A percentile compares a stretch with the other conserved stretches of the same genome.
Evolutionary conservation across 2,797 vertebrate genomes (phyloP).

Genomic region (Calcarius lapponicus): DNA sequence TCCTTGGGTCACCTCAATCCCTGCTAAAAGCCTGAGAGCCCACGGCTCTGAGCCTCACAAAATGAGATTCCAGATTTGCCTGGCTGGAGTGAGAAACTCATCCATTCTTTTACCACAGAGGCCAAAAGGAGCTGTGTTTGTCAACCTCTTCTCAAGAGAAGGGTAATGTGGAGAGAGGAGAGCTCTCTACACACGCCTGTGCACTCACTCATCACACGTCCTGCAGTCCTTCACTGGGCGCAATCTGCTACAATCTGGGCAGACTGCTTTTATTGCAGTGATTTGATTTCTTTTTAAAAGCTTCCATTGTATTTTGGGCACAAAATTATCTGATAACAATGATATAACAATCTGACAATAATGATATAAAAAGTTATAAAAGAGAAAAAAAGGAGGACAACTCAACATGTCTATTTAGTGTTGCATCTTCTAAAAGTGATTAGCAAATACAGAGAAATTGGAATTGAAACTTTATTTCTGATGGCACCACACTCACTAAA

Average conservation of each 20-base stretch:
- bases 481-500: not conserved
- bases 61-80: not conserved
- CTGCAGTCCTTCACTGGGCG: not conserved
- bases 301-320: not conserved
- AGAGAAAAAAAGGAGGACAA: not conserved
- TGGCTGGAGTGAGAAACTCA: not conserved
- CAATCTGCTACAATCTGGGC: not conserved
- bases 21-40: not conserved
- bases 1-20: not conserved
- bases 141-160: not conserved
- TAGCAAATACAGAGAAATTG: not conserved
- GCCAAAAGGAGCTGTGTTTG: not conserved
- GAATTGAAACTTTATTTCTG: not conserved
- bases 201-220: fast-evolving
- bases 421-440: not conserved
- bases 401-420: not conserved
- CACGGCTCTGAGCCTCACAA: not conserved
- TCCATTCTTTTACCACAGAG: not conserved
- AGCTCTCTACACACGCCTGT: fast-evolving
- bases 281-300: not conserved
- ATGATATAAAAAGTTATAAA: not conserved
- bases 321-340: not conserved
- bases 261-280: not conserved
- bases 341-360: not conserved
- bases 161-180: not conserved